phyloP scores from a whole-genome alignment of 2,797 vertebrate species.

The Helicolenus hilgendorfi region DNA sequence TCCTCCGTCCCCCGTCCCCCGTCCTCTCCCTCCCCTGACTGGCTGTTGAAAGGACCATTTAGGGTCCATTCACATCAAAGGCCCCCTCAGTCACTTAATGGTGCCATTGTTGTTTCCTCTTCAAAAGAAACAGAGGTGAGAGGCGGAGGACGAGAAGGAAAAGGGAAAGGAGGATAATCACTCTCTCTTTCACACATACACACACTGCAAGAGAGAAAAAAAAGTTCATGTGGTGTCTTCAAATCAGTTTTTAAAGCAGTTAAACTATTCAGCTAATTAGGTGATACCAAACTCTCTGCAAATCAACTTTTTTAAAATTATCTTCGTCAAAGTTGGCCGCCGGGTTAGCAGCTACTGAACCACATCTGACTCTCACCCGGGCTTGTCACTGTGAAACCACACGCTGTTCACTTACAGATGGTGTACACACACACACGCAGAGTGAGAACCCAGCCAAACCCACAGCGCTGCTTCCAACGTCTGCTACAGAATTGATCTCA shows the following conservation, averaged over 20 bases:
- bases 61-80: slow-evolving; percentile 76
- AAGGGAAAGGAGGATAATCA: slow-evolving; percentile 40
- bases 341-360: slow-evolving; percentile 39
- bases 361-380: slow-evolving; percentile 51
- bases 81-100: slow-evolving; percentile 64
- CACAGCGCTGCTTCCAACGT: slow-evolving; percentile 31
- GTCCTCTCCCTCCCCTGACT: neutral
- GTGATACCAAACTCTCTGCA: neutral
- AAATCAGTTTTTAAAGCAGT: slow-evolving; percentile 20
- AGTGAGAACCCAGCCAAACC: slow-evolving; percentile 51
- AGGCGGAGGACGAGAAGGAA: slow-evolving; percentile 29
- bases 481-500: slow-evolving; percentile 46
- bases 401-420: slow-evolving; percentile 59
- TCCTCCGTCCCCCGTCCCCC: neutral
- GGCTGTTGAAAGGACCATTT: slow-evolving; percentile 59
- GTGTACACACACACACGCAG: slow-evolving; percentile 1
- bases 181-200: neutral
- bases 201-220: neutral
- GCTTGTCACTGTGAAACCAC: slow-evolving; percentile 48
- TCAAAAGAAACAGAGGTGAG: slow-evolving; percentile 65
- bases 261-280: slow-evolving; percentile 43
- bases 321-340: slow-evolving; percentile 39
- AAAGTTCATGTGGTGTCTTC: neutral
- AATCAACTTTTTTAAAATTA: slow-evolving; percentile 30
- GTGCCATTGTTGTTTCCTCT: slow-evolving; percentile 69